phyloP scores from a whole-genome alignment of 2,113 vertebrate species.

The Cinclus cinclus region DNA sequence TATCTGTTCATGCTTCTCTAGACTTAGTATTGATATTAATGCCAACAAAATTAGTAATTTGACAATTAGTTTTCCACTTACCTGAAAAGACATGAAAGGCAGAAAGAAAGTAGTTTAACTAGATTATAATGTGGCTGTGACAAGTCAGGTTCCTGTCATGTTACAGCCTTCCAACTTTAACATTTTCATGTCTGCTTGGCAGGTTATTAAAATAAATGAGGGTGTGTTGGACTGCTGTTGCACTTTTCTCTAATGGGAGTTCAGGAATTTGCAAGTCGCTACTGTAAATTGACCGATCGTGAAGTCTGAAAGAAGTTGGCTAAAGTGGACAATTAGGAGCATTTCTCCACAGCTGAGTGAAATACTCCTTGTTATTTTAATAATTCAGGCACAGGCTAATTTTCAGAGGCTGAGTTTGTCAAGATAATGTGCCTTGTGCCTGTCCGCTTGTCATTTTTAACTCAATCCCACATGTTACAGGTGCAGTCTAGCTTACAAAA shows the following conservation, averaged over 20 bases:
- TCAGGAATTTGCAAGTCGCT: conserved; percentile 84
- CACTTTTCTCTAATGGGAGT: conserved; percentile 87
- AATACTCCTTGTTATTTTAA: conserved; percentile 99
- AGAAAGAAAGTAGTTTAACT: conserved; percentile 84
- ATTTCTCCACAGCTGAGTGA: conserved; percentile 90
- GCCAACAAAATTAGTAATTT: conserved; percentile 82
- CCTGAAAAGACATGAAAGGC: conserved; percentile 78
- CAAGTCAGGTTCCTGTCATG: conserved; percentile 91
- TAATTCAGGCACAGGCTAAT: conserved; percentile 95
- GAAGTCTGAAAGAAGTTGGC: conserved; percentile 88
- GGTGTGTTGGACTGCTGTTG: conserved; percentile 81
- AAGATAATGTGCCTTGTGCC: conserved; percentile 91
- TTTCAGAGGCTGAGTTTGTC: conserved; percentile 91
- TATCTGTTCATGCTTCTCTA: conserved; percentile 52
- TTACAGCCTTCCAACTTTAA: conserved; percentile 88
- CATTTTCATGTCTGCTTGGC: conserved; percentile 96
- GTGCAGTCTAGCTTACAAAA: conserved; percentile 84
- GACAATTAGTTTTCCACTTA: conserved; percentile 85
- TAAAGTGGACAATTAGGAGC: conserved; percentile 98
- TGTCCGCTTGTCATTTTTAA: conserved; percentile 95
- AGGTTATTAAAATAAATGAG: conserved; percentile 99
- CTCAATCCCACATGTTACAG: conserved; percentile 85
- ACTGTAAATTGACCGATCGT: conserved; percentile 87
- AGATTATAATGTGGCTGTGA: conserved; percentile 89
- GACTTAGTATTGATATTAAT: conserved; percentile 77